These are phyloP conservation scores for Griposia aprilina DNA, from an alignment of 2,888 invertebrate genomes.

Conservation along the genomic window DNA sequence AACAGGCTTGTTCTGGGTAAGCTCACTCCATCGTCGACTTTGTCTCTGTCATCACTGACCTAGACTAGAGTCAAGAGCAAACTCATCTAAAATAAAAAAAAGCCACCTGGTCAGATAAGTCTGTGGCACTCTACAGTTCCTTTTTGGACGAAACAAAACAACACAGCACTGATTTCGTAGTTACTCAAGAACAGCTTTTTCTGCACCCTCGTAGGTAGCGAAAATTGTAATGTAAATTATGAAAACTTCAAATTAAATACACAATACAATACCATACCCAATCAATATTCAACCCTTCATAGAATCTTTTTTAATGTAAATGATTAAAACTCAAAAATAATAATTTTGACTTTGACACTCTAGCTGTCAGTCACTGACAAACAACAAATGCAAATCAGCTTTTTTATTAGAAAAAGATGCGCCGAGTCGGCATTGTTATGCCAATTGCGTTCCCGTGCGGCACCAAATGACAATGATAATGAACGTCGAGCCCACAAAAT, in stretches of 20 bases:
- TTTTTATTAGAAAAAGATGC: slow-evolving; percentile 75
- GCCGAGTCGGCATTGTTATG: slow-evolving; percentile 78
- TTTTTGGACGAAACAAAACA: not conserved
- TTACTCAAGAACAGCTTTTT: not conserved
- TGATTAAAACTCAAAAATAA: slow-evolving; percentile 43
- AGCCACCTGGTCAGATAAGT: no score
- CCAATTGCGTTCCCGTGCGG: slow-evolving; percentile 71
- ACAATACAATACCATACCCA: slow-evolving; percentile 23
- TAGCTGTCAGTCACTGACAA: slow-evolving; percentile 68
- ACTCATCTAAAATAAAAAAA: no score
- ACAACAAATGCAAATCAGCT: slow-evolving; percentile 78
- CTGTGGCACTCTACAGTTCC: not conserved
- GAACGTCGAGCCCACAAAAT: slow-evolving; percentile 70
- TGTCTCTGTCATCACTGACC: no score
- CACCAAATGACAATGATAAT: slow-evolving; percentile 74
- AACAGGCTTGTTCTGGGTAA: no score
- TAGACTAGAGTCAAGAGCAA: no score
- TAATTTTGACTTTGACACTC: slow-evolving; percentile 67
- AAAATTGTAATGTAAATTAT: slow-evolving; percentile 1
- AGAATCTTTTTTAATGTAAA: slow-evolving; percentile 48
- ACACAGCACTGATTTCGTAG: not conserved
- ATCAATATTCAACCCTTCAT: slow-evolving; percentile 53
- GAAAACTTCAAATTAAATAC: slow-evolving; percentile 26
- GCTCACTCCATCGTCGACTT: no score
- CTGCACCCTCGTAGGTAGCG: not conserved